Evolutionary conservation across 2,888 invertebrate genomes (phyloP).

Genomic region (Himalopsyche japonica): DNA sequence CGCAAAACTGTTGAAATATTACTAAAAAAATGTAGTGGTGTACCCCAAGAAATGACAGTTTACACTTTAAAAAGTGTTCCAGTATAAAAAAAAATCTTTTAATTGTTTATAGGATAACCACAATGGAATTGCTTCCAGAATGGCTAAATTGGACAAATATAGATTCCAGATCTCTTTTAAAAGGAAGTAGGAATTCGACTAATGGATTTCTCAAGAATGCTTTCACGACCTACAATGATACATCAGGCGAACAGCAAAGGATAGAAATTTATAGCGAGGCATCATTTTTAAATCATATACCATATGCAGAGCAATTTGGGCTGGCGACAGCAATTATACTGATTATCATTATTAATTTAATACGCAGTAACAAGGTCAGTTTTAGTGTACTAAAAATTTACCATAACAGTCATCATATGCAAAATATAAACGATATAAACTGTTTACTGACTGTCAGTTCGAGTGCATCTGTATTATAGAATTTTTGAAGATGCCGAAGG

Average conservation of each 20-base stretch:
- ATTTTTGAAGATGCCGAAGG: no score
- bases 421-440: no score
- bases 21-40: no score
- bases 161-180: not conserved
- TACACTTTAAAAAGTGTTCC: not conserved
- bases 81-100: not conserved
- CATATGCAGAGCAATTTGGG: constrained; percentile 23
- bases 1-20: no score
- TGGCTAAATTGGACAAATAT: not conserved
- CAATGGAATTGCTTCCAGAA: not conserved
- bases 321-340: constrained; percentile 20
- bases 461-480: no score
- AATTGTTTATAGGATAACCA: not conserved
- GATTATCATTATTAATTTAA: constrained; percentile 19
- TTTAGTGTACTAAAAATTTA: not conserved
- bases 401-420: no score
- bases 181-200: constrained; percentile 22
- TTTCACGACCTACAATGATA: constrained; percentile 16
- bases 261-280: not conserved
- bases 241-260: constrained; percentile 12
- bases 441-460: no score
- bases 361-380: constrained; percentile 22
- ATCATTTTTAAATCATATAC: not conserved
- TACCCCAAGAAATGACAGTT: no score
- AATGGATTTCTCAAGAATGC: constrained; percentile 26